Percentiles rank a stretch among this genome's conserved stretches.
Conservation (phyloP, 2,113 vertebrate species). For the Craseonycteris thonglongyai region DNA sequence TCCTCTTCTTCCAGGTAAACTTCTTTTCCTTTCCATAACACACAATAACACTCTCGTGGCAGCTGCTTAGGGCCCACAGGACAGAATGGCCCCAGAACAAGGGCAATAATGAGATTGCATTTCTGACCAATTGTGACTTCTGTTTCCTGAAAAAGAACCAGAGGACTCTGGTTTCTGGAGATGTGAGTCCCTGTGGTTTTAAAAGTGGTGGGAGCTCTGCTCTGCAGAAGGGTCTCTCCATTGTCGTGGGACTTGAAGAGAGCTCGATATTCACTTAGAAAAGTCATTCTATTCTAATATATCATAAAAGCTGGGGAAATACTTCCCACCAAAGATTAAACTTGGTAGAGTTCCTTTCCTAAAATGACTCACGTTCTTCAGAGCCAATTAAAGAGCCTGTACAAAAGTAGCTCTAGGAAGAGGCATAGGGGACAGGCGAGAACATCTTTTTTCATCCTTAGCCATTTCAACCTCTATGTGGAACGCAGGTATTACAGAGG, state of each 20-base stretch:
- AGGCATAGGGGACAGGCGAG: neutral
- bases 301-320: neutral
- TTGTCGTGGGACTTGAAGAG: neutral
- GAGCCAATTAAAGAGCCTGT: neutral
- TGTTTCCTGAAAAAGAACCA: neutral
- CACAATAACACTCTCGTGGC: rapidly evolving
- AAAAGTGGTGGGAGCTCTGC: neutral
- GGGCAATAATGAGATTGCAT: neutral
- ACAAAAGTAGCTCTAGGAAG: neutral
- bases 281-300: neutral
- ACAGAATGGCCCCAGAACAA: rapidly evolving
- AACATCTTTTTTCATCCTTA: neutral
- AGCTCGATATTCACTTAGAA: neutral
- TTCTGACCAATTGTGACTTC: neutral
- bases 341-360: neutral
- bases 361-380: neutral
- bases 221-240: neutral
- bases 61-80: rapidly evolving
- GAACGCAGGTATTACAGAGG: neutral
- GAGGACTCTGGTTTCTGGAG: neutral
- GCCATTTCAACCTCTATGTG: neutral
- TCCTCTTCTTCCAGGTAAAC: constrained; percentile 97
- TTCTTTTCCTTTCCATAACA: neutral
- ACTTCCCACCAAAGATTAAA: neutral
- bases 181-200: neutral